These are phyloP conservation scores for Acropora tenuis DNA, from an alignment of 64 coral and sea anemone species.

Conservation along the genomic window DNA sequence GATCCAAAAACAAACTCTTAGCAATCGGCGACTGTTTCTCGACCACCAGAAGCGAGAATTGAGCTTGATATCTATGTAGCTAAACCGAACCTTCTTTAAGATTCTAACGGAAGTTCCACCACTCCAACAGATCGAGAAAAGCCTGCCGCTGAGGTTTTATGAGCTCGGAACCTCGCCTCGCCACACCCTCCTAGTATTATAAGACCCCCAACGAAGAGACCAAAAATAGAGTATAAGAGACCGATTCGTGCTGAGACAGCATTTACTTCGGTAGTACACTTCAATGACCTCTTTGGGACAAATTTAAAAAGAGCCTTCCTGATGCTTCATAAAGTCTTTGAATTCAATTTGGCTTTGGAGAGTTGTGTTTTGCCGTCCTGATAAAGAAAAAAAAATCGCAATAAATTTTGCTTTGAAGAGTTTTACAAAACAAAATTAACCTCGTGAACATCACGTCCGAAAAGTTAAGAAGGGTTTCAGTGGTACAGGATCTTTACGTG, in stretches of 20 bases:
- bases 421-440: neutral
- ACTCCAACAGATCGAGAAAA: neutral
- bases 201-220: slow-evolving; percentile 67
- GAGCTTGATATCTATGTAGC: neutral
- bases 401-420: too few species aligned
- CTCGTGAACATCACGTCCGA: neutral
- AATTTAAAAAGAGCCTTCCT: too few species aligned
- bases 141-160: slow-evolving; percentile 20
- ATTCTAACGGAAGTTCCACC: slow-evolving; percentile 39
- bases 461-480: too few species aligned
- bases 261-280: neutral
- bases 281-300: too few species aligned
- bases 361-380: too few species aligned
- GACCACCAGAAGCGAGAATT: neutral
- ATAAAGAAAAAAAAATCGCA: too few species aligned
- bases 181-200: slow-evolving; percentile 75
- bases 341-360: too few species aligned
- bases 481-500: too few species aligned
- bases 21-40: neutral
- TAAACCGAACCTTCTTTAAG: neutral
- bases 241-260: neutral
- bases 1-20: slow-evolving; percentile 37
- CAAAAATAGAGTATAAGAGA: slow-evolving; percentile 64
- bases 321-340: too few species aligned
- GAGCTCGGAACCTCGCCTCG: slow-evolving; percentile 59